phyloP scores from a whole-genome alignment of 2,888 invertebrate species.

The Drosophila maculinotata region DNA sequence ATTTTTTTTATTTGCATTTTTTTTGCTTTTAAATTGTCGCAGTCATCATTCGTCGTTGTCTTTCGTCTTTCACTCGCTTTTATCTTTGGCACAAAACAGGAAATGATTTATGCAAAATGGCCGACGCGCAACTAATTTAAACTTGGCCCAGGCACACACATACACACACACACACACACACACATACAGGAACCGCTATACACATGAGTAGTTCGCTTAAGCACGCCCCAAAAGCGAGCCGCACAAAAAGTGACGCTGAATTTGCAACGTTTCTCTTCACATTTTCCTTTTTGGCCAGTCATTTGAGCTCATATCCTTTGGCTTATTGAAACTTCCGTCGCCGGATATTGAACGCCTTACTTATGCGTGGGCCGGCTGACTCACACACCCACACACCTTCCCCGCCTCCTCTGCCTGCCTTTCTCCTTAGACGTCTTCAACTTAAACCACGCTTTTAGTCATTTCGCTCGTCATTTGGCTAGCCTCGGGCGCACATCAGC shows the following conservation, averaged over 20 bases:
- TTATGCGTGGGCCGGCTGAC: conserved; percentile 28
- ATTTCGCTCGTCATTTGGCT: background rate
- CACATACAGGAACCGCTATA: conserved; percentile 3
- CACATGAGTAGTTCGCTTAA: conserved; percentile 45
- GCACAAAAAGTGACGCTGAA: conserved; percentile 12
- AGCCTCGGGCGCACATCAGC: conserved; percentile 41
- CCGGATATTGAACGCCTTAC: conserved; percentile 71
- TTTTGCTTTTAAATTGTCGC: conserved; percentile 41
- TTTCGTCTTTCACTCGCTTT: conserved; percentile 46
- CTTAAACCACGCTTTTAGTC: conserved; percentile 12
- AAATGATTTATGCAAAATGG: conserved; percentile 77
- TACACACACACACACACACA: conserved; percentile 14
- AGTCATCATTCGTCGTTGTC: conserved; percentile 56
- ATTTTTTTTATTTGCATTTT: conserved; percentile 25
- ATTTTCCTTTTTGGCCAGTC: conserved; percentile 59
- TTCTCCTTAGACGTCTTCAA: background rate
- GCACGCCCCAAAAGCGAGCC: conserved; percentile 34
- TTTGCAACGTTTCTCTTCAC: conserved; percentile 20
- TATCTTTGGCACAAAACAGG: conserved; percentile 74
- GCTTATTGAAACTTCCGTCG: conserved; percentile 70
- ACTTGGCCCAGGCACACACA: conserved; percentile 45
- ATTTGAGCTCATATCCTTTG: conserved; percentile 72
- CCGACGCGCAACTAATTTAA: conserved; percentile 72
- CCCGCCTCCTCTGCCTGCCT: background rate
- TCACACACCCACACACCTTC: background rate